Evolutionary conservation across 2,797 vertebrate genomes (phyloP), one percentile per base, ranked within the genome.

Genomic region (Artibeus jamaicensis): DNA sequence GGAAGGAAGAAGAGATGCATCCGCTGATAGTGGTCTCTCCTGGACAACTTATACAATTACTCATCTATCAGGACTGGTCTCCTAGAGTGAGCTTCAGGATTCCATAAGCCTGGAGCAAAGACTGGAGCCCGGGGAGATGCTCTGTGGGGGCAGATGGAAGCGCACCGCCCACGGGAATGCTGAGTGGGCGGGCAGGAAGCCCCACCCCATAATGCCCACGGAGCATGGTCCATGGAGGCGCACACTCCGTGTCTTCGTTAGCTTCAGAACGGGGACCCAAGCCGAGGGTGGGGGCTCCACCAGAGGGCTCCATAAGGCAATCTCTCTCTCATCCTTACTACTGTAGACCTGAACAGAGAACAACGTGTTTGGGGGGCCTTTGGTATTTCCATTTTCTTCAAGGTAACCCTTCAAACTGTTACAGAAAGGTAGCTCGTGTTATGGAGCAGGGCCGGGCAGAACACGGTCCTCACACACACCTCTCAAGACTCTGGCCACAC

Each of bases 231-330:
- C 37, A 22, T 3, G 4, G 4, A 46, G 81, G 24, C 5, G 16
- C 9, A 11, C 12, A 34, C 0, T 10, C 11, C 16, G 16, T 2
- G 15, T 7, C 12, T 34, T 79, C 1, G 1, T 21, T 42, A 73
- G 39, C 53, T 88, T 16, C 44, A 34, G 39, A 42, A 18, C 10
- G 7, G 9, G 50, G 16, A 1, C 2, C 44, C 15, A 2, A 62
- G 10, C 42, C 44, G 29, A 59, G 4, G 29, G 5, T 37, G 37
- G 29, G 29, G 14, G 2, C 9, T 59, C 29, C 68, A 26, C 12
- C 39, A 37, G 53, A 10, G 55, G 55, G 39, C 48, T 55, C 68
- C 74, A 29, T 16, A 62, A 86, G 7, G 14, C 29, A 71, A 62
- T 42, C 26, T 59, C 5, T 11, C 29, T 62, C 32, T 44, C 68